A percentile compares a stretch with the other conserved stretches of the same genome.
Evolutionary conservation across 2,113 vertebrate genomes (phyloP).

Genomic region (Pituophis catenifer): DNA sequence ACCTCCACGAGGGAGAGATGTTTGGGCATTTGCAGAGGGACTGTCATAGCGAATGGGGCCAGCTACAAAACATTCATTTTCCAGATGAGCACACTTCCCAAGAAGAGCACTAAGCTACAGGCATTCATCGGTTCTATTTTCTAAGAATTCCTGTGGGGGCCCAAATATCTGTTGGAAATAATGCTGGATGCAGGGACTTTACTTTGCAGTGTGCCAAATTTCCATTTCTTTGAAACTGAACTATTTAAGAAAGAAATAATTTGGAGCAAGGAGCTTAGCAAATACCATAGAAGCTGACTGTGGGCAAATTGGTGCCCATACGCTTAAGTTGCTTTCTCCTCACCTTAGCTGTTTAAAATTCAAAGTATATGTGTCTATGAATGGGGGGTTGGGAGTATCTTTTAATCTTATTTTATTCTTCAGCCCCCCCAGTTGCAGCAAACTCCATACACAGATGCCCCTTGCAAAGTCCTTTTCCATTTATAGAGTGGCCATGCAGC

Average conservation of each 20-base stretch:
- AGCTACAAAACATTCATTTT: neutral
- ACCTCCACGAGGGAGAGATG: neutral
- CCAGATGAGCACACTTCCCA: neutral
- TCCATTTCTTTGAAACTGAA: neutral
- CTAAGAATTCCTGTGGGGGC: neutral
- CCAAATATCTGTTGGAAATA: neutral
- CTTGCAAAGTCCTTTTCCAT: slow-evolving; percentile 2
- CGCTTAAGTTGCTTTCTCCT: neutral
- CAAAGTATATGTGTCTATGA: rapidly evolving
- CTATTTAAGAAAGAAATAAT: neutral
- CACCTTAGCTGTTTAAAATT: neutral
- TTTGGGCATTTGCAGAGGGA: neutral
- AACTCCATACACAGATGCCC: neutral
- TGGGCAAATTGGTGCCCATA: neutral
- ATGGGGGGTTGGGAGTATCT: rapidly evolving
- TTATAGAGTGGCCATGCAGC: rapidly evolving
- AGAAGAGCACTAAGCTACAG: neutral
- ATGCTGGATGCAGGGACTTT: neutral
- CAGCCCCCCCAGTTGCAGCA: neutral
- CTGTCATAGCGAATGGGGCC: neutral
- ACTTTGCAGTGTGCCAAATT: neutral
- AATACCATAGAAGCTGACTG: neutral
- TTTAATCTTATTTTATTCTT: neutral
- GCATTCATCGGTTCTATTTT: neutral
- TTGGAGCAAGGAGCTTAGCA: neutral